Percentiles rank a stretch among this genome's conserved stretches.
Evolutionary conservation across 2,888 invertebrate species (phyloP).

Genomic region (Metopia argyrocephala): DNA sequence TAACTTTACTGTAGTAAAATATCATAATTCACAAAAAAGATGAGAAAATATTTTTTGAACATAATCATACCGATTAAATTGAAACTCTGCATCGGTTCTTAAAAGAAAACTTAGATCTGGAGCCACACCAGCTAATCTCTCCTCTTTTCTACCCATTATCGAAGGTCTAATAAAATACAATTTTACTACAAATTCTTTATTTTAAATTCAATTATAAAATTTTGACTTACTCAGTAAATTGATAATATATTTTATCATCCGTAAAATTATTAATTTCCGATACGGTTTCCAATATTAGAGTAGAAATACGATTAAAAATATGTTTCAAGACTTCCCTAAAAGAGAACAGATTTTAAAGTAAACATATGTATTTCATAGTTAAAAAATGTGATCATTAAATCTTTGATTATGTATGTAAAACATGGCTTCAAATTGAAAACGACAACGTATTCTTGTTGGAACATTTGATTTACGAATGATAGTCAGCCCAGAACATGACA

Average conservation of each 20-base stretch:
- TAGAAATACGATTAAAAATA: slow-evolving; percentile 73
- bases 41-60: too few species aligned
- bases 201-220: neutral
- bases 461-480: too few species aligned
- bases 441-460: too few species aligned
- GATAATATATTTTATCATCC: slow-evolving; percentile 84
- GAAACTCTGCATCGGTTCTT: slow-evolving; percentile 81
- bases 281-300: slow-evolving; percentile 81
- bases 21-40: neutral
- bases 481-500: too few species aligned
- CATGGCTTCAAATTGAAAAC: too few species aligned
- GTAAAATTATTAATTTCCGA: slow-evolving; percentile 85
- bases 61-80: slow-evolving; percentile 70
- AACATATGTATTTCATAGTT: too few species aligned
- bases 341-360: too few species aligned
- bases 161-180: slow-evolving; percentile 81
- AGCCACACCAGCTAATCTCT: slow-evolving; percentile 86
- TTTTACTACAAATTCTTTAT: neutral
- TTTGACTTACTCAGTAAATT: slow-evolving; percentile 83
- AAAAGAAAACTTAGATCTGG: slow-evolving; percentile 86
- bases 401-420: too few species aligned
- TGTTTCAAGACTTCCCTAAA: slow-evolving; percentile 69
- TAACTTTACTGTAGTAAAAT: slow-evolving; percentile 75
- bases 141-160: slow-evolving; percentile 89
- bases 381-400: too few species aligned